Evolutionary conservation across 2,797 vertebrate species (phyloP).

Genomic region (Myotis daubentonii): DNA sequence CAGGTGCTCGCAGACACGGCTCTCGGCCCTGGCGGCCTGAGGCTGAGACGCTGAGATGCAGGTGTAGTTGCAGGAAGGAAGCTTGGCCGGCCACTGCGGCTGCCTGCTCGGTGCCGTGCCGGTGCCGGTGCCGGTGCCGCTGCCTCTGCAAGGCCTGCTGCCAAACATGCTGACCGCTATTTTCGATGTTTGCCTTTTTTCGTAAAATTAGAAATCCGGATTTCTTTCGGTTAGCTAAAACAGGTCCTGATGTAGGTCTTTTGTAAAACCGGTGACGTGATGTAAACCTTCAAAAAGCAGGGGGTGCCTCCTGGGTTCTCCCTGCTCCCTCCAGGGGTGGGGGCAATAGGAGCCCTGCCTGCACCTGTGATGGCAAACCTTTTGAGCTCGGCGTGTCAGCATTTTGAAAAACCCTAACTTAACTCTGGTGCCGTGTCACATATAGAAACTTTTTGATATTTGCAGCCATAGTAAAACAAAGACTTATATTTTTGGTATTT

Average conservation of each 20-base stretch:
- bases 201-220: background rate
- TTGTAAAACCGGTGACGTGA: background rate
- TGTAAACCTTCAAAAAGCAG: background rate
- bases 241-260: background rate
- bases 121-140: background rate
- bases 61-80: background rate
- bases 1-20: background rate
- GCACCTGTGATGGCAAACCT: no score
- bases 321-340: background rate
- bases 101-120: background rate
- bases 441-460: no score
- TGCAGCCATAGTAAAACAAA: no score
- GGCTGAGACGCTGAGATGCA: background rate
- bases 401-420: no score
- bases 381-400: no score
- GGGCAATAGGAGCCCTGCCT: background rate
- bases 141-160: background rate
- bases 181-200: background rate
- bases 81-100: no score
- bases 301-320: background rate
- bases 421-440: no score
- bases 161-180: background rate
- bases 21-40: background rate
- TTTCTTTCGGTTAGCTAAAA: background rate
- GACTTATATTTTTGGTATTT: no score